Conservation (phyloP, 2,888 invertebrate species). For the Caenorhabditis virilis region DNA sequence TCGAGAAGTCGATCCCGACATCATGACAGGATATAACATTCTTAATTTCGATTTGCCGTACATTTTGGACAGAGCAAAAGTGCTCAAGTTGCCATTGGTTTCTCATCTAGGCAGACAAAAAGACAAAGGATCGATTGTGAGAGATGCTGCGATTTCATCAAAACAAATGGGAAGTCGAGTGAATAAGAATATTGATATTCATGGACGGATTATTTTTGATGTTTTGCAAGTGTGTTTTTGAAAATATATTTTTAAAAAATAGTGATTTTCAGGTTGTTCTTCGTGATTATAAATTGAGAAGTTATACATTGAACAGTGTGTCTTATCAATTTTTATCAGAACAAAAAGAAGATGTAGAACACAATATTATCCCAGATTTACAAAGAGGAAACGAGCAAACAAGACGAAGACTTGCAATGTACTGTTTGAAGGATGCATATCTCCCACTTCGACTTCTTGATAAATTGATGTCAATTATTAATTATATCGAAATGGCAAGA, state of each 20-base stretch:
- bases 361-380: slow-evolving; percentile 94
- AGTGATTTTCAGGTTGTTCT: too few species aligned
- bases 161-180: slow-evolving; percentile 96
- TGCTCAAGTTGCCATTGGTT: slow-evolving; percentile 48
- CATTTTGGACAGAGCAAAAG: slow-evolving; percentile 85
- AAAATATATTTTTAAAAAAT: too few species aligned
- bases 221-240: slow-evolving; percentile 78
- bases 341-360: slow-evolving; percentile 99
- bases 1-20: slow-evolving; percentile 91
- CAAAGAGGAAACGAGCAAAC: slow-evolving; percentile 74
- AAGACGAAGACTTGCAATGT: slow-evolving; percentile 81
- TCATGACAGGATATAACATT: slow-evolving; percentile 98
- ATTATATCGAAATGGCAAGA: slow-evolving; percentile 99
- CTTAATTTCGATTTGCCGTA: slow-evolving; percentile 98
- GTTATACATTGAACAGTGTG: slow-evolving; percentile 95
- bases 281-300: slow-evolving; percentile 93
- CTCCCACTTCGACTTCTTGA: slow-evolving; percentile 89
- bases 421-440: slow-evolving; percentile 97
- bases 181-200: slow-evolving; percentile 93
- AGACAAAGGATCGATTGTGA: slow-evolving; percentile 74
- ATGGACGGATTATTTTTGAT: slow-evolving; percentile 95
- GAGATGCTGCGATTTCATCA: slow-evolving; percentile 86
- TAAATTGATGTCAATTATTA: slow-evolving; percentile 96
- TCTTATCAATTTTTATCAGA: slow-evolving; percentile 97
- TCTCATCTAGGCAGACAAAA: too few species aligned